Percentiles rank a stretch among this genome's conserved stretches.
phyloP scores from a whole-genome alignment of 2,888 invertebrate genomes.

The Parelbella ahira region DNA sequence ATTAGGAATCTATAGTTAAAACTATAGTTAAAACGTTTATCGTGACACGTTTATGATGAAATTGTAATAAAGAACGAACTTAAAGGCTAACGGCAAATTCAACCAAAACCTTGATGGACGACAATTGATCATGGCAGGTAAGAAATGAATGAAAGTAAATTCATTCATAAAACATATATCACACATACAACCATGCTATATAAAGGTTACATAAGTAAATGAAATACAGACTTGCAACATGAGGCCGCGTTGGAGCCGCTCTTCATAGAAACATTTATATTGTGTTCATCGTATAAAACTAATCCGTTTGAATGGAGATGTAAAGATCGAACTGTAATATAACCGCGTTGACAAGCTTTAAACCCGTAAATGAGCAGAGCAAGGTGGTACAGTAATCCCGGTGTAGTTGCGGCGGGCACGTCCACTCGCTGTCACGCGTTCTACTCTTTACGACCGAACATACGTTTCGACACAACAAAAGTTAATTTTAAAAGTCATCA shows the following conservation, averaged over 20 bases:
- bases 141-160: too few species aligned
- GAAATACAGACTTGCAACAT: too few species aligned
- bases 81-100: too few species aligned
- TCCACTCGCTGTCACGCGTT: conserved; percentile 46
- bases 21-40: too few species aligned
- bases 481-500: conserved; percentile 63
- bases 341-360: conserved; percentile 68
- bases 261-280: conserved; percentile 22
- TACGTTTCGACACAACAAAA: conserved; percentile 55
- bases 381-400: conserved; percentile 68
- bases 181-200: too few species aligned
- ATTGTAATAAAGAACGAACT: too few species aligned
- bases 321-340: conserved; percentile 50
- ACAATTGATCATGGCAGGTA: too few species aligned
- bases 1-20: too few species aligned
- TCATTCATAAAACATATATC: too few species aligned
- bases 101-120: too few species aligned
- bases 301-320: conserved; percentile 64
- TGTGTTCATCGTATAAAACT: conserved; percentile 46
- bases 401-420: conserved; percentile 53
- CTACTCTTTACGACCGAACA: conserved; percentile 45
- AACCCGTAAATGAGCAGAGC: conserved; percentile 53
- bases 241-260: background rate
- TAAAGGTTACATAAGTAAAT: too few species aligned
- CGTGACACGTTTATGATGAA: too few species aligned